Evolutionary conservation across 2,888 invertebrate species (phyloP).

Genomic region (Mechanitis messenoides): DNA sequence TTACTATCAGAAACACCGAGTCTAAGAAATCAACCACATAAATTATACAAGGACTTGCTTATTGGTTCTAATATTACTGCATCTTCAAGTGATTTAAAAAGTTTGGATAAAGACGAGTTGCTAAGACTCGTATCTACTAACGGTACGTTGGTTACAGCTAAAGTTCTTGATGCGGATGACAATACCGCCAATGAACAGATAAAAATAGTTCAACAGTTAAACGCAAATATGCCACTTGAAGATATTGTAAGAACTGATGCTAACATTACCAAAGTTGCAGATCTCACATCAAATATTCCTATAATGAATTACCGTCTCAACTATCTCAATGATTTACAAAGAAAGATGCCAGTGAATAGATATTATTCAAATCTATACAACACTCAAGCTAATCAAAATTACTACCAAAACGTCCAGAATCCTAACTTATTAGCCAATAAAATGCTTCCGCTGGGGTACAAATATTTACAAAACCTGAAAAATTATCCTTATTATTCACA

Average conservation of each 20-base stretch:
- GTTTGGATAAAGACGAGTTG: conserved; percentile 41
- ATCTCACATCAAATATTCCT: neutral
- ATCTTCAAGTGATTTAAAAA: conserved; percentile 43
- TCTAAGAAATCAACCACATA: conserved; percentile 37
- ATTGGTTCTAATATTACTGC: conserved; percentile 22
- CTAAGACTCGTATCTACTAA: conserved; percentile 39
- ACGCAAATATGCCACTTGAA: conserved; percentile 32
- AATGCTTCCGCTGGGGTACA: neutral
- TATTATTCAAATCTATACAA: neutral
- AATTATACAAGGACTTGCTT: conserved; percentile 44
- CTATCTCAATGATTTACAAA: neutral
- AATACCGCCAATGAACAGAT: conserved; percentile 34
- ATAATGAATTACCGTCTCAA: neutral
- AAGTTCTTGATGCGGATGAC: conserved; percentile 33
- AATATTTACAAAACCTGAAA: neutral
- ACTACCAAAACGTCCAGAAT: neutral
- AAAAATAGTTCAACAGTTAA: conserved; percentile 34
- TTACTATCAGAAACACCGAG: conserved; percentile 38
- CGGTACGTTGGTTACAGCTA: conserved; percentile 48
- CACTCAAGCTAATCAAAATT: neutral
- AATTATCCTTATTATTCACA: too few relatives aligned
- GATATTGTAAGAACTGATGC: conserved; percentile 9
- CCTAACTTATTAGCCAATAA: neutral
- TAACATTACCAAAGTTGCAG: conserved; percentile 3
- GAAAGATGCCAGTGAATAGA: neutral